A percentile compares a stretch with the other conserved stretches of the same genome.
Evolutionary conservation across 2,113 vertebrate genomes (phyloP).

Genomic region (Ictalurus furcatus): DNA sequence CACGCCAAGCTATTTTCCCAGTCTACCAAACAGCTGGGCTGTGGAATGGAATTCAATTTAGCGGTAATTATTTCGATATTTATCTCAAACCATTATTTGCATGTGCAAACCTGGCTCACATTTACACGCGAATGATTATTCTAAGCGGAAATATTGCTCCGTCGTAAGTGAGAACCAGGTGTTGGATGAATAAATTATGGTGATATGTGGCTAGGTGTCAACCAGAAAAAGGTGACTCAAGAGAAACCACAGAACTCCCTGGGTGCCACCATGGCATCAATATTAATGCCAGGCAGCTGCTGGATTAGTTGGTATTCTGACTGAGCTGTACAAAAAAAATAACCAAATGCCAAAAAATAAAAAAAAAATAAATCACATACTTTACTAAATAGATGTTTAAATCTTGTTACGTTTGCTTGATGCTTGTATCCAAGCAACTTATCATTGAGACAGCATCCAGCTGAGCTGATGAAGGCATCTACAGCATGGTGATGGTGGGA

Average conservation of each 20-base stretch:
- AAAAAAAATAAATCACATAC: not conserved
- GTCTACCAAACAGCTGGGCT: not conserved
- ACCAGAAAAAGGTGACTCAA: not conserved
- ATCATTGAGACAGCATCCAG: not conserved
- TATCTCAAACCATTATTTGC: not conserved
- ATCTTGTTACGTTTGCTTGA: not conserved
- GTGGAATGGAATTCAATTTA: not conserved
- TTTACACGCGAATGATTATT: not conserved
- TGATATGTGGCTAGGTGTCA: not conserved
- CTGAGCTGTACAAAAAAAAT: not conserved
- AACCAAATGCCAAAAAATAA: not conserved
- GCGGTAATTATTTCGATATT: not conserved
- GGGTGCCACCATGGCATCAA: not conserved
- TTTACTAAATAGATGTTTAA: not conserved
- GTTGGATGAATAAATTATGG: not conserved
- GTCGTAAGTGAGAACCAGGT: not conserved
- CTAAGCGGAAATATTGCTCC: not conserved
- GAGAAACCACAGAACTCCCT: not conserved
- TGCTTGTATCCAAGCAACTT: not conserved
- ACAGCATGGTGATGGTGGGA: not conserved
- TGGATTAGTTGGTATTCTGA: not conserved
- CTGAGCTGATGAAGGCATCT: not conserved
- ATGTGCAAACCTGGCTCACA: not conserved
- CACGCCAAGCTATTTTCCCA: not conserved
- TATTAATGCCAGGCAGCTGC: constrained; percentile 3